Evolutionary conservation across 2,888 invertebrate genomes (phyloP).

Genomic region (Pardosa pseudoannulata): DNA sequence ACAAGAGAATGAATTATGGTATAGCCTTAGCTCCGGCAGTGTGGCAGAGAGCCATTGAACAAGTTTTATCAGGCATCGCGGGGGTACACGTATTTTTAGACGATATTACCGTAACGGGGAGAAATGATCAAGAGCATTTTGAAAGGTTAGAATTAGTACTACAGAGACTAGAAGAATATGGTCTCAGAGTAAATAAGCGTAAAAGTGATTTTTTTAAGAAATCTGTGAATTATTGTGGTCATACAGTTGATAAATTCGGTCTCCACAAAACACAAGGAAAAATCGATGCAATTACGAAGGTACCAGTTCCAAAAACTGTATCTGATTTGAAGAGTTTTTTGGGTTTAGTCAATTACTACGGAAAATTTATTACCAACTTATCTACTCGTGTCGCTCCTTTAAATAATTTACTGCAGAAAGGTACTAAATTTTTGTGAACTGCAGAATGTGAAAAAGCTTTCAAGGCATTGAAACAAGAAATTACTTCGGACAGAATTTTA

Average conservation of each 20-base stretch:
- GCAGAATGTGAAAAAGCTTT: conserved; percentile 48
- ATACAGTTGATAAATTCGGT: conserved; percentile 45
- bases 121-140: conserved; percentile 34
- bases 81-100: conserved; percentile 30
- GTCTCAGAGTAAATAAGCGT: conserved; percentile 13
- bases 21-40: conserved; percentile 76
- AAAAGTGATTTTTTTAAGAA: conserved; percentile 34
- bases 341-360: conserved; percentile 50
- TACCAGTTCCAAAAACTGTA: conserved; percentile 51
- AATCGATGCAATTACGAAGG: conserved; percentile 48
- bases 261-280: conserved; percentile 47
- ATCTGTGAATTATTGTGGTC: conserved; percentile 37
- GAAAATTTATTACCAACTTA: conserved; percentile 48
- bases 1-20: conserved; percentile 76
- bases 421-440: conserved; percentile 44
- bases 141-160: conserved; percentile 26
- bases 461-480: conserved; percentile 38
- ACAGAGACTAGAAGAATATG: conserved; percentile 12
- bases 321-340: conserved; percentile 49
- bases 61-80: conserved; percentile 26
- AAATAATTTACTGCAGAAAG: conserved; percentile 42
- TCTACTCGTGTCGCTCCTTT: conserved; percentile 34
- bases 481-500: conserved; percentile 66
- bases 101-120: conserved; percentile 27
- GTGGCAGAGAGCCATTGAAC: conserved; percentile 62